Evolutionary conservation across 2,797 vertebrate genomes (phyloP), one percentile per base, ranked within the genome.

Genomic region (Astyanax mexicanus): DNA sequence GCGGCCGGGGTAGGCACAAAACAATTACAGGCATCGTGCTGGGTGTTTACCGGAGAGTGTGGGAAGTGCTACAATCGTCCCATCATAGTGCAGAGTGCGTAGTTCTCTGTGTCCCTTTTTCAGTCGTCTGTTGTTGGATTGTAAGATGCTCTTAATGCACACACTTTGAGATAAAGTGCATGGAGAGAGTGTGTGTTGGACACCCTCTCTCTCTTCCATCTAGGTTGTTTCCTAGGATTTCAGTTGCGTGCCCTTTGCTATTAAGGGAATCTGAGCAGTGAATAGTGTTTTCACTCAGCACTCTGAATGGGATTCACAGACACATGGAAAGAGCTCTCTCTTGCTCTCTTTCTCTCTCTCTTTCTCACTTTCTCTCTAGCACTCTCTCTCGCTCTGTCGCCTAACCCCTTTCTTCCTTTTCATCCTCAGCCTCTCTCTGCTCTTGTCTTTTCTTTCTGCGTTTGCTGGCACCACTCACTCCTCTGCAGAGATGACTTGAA

Each of bases 201-300:
- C 66, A 60, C 42, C 57, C 58, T 58, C 32, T 61, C 61, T 35
- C 40, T 66, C 69, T 44, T 51, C 68, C 65, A 80, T 90, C 90
- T 93, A 93, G 92, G 91, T 90, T 81, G 88, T 92, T 88, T 91
- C 90, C 89, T 90, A 85, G 88, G 89, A 88, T 89, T 79, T 83
- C 89, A 83, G 92, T 91, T 89, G 89, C 88, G 87, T 90, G 91
- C 89, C 88, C 87, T 88, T 88, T 87, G 88, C 89, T 88, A 88
- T 91, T 84, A 88, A 89, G 88, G 88, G 90, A 90, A 90, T 92
- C 91, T 92, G 85, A 81, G 76, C 87, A 58, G 77, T 92, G 91
- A 93, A 94, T 91, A 87, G 90, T 89, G 92, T 92, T 94, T 93
- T 93, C 91, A 92, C 88, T 91, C 89, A 86, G 84, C 84, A 37